Base-by-base conservation (phyloP, 2,113 vertebrate genomes). In the Bettongia penicillata region DNA sequence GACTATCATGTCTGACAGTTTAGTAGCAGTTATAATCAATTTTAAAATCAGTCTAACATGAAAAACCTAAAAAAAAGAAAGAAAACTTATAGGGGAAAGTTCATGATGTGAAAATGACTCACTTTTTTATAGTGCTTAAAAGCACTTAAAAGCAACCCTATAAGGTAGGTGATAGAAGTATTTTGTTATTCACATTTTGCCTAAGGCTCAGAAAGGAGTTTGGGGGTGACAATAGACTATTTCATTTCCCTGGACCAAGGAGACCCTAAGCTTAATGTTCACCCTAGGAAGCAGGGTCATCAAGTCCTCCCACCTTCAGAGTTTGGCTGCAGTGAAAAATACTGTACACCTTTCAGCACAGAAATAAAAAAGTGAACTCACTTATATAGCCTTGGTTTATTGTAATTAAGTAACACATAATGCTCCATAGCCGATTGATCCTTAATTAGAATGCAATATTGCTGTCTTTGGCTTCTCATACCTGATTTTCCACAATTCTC, bases 1-100 rank as follows among this genome's bases (percentile, higher is more conserved):
- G 28, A 68, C 28, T 68, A 68, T 49, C 49, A 8, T 94, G 47
- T 96, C 91, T 95, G 91, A 52, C 94, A 50, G 43, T 91, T 97
- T 95, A 61, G 77, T 97, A 51, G 48, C 93, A 84, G 53, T 91
- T 96, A 5, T 37, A 77, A 77, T 84, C 68, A 43, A 43, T 84
- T 84, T 84, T 84, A 84, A 84, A 84, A 19, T 43, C n/a, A 77
- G 7, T 8, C 16, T 77, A 77, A n/a, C 68, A 77, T 77, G 37
- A 43, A 77, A 43, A 19, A 43, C 61, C 31, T 61, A 16, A 37
- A 37, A 68, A n/a, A 77, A 95, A 92, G 93, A 93, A 96, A 95
- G 91, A 47, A 47, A 93, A n/a, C 48, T 31, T 61, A 31, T 11
- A 91, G 94, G 95, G 91, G 51, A 91, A 4, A 91, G 37, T 3